Percentiles rank a stretch among this genome's conserved stretches.
Evolutionary conservation across 2,797 vertebrate species (phyloP).

Genomic region (Crax fasciolata): DNA sequence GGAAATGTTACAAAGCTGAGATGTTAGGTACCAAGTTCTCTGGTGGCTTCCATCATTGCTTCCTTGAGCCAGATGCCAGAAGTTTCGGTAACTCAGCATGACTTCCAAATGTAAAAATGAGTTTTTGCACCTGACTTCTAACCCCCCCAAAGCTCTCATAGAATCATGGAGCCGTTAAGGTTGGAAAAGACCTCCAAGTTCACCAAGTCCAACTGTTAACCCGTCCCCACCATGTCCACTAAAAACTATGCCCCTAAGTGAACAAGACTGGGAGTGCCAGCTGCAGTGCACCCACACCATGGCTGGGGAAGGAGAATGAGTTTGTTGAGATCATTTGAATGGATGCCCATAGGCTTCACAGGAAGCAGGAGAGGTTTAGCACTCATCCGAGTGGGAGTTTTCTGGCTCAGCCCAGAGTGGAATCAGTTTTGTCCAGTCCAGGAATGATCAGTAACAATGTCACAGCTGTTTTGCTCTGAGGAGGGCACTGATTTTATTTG

Average conservation of each 20-base stretch:
- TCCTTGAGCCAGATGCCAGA: background rate
- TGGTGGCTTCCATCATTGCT: background rate
- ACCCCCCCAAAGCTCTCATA: background rate
- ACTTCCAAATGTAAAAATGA: slow-evolving; percentile 12
- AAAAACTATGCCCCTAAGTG: background rate
- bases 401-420: background rate
- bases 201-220: too few species aligned
- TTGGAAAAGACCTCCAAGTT: too few species aligned
- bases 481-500: background rate
- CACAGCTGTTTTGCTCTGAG: background rate
- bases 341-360: background rate
- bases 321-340: background rate
- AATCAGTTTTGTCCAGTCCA: background rate
- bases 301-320: background rate
- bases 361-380: background rate
- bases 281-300: background rate
- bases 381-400: background rate
- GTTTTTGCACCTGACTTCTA: background rate
- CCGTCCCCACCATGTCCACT: too few species aligned
- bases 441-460: background rate
- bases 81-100: background rate
- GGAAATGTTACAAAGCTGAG: background rate
- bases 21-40: background rate
- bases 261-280: background rate
- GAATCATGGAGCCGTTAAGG: too few species aligned